Base-by-base conservation (phyloP, 2,888 invertebrate species). In the Eristalis intricaria region DNA sequence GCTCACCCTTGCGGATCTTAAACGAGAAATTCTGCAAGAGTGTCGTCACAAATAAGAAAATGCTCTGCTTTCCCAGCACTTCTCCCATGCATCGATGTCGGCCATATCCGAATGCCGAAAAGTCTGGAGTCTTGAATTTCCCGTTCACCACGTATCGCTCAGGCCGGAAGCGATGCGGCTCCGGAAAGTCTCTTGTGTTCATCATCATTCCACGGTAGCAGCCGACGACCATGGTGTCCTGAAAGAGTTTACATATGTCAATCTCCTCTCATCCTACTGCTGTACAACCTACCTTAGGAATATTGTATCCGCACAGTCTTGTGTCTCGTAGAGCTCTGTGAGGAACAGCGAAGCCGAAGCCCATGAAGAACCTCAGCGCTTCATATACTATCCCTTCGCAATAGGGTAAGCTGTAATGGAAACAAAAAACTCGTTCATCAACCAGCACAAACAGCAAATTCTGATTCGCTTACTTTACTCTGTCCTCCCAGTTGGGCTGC, bases 51-150 rank as follows among this genome's bases (percentile, higher is more conserved):
- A 97, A 96, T 40, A 97, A 92, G 90, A 97, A 97, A 70, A 97
- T 94, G 90, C 96, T 97, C 89, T 96, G 96, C 90, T 95, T 95
- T 0, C 94, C 95, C 88, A 97, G 92, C 0, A 95, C 94, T 90
- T 97, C 97, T 0, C 97, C 97, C 95, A 97, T 95, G 90, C 97
- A 97, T 71, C 97, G 95, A 91, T 96, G 96, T 89, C 95, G 96
- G 0, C 96, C 96, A 71, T 95, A 93, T 19, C 97, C 97, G 90
- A 97, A 97, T 0, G 97, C 97, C 89, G 96, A 94, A 90, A 95
- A 97, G 22, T 96, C 96, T 0, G 96, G 96, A 1, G 95, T 91
- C 32, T 93, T 91, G 1, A 95, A 92, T 88, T 95, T 96, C 0
- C 95, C 95, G 71, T 95, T 93, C 11, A 91, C 93, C 4, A 97